Conservation (phyloP, 2,888 invertebrate species). For the Parnassius smintheus region DNA sequence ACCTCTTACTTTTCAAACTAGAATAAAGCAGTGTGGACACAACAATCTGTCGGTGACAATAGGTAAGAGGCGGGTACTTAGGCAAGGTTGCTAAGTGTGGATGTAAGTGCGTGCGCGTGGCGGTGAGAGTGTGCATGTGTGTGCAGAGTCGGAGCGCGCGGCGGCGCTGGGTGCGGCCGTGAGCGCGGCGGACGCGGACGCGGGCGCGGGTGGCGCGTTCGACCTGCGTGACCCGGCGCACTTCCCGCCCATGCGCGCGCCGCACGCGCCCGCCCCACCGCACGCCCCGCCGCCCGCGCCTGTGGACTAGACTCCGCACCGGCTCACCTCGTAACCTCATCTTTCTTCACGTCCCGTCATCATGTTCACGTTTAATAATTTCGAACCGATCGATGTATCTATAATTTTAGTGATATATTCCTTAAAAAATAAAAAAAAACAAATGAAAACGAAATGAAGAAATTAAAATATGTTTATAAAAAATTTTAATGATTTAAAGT, state of each 20-base stretch:
- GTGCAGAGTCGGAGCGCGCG: conserved; percentile 86
- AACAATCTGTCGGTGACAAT: too few relatives aligned
- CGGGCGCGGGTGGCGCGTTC: conserved; percentile 85
- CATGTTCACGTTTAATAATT: too few relatives aligned
- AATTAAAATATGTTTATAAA: background rate
- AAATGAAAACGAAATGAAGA: conserved; percentile 12
- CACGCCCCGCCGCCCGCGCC: conserved; percentile 28
- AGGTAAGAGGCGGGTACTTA: too few relatives aligned
- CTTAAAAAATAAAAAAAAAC: too few relatives aligned
- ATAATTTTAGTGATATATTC: background rate
- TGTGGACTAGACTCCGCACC: conserved; percentile 18
- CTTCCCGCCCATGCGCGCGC: conserved; percentile 89
- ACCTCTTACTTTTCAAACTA: too few relatives aligned
- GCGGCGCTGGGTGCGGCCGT: conserved; percentile 87
- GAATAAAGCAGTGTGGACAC: too few relatives aligned
- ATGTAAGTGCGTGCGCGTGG: background rate
- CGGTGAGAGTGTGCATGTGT: conserved; percentile 20
- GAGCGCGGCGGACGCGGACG: conserved; percentile 77
- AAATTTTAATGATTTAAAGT: too few relatives aligned
- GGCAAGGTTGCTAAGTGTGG: too few relatives aligned
- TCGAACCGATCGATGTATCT: too few relatives aligned
- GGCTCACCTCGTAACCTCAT: background rate
- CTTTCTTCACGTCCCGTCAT: too few relatives aligned
- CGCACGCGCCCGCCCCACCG: conserved; percentile 33
- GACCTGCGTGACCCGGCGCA: conserved; percentile 91